Base-by-base conservation (phyloP, 2,797 vertebrate genomes). In the Periparus ater region DNA sequence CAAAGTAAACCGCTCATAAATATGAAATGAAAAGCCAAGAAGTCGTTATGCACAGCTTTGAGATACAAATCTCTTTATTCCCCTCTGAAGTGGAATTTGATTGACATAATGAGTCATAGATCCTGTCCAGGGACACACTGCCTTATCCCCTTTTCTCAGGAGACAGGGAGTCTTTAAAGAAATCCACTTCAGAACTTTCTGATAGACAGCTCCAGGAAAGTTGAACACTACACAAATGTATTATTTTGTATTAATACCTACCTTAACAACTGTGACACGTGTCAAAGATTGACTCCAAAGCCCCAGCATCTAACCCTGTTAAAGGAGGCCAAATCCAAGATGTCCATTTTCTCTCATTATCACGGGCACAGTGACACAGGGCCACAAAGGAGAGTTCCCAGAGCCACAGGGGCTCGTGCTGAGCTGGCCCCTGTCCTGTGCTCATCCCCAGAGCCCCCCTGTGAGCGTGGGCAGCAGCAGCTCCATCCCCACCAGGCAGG, bases 11-110 rank as follows among this genome's bases (percentile, higher is more conserved):
- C 95, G 96, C 97, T 98, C 98, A 98, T 98, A 98, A 98, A 98
- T 98, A 98, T 98, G 98, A 98, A 98, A 98, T 98, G 98, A 98
- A 98, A 98, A 98, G 98, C 97, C 44, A 93, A 97, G 97, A 98
- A 98, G 98, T 98, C 97, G 98, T 98, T 98, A 98, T 97, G 98
- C 95, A 97, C 96, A 97, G 98, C 98, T 98, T 98, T 98, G 97
- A 98, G 98, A 98, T 98, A 98, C 98, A 98, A 98, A 98, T 98
- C 98, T 98, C 97, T 98, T 98, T 98, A 98, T 98, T 98, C 98
- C 98, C 97, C 95, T 98, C 98, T 98, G 98, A 98, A 98, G 98
- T 98, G 97, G 96, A 93, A 95, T 98, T 98, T 98, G 98, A 98
- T 98, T 98, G 98, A 98, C 98, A 97, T 98, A 98, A 98, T 98